Conservation (phyloP, 2,797 vertebrate species). For the Brachyrhaphis roseni region DNA sequence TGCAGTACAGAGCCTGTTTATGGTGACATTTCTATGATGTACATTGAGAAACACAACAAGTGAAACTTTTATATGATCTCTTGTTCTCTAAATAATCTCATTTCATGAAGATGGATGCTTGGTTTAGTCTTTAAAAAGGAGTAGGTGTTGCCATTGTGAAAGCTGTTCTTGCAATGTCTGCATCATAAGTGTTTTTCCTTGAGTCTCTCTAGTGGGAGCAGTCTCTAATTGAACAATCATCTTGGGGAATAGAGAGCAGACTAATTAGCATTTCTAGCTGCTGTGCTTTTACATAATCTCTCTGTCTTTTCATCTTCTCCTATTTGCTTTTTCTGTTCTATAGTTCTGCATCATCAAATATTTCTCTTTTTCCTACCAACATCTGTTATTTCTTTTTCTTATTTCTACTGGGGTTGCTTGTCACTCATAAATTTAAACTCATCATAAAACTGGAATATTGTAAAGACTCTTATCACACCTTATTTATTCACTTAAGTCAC, state of each 20-base stretch:
- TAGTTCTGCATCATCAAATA: conserved; percentile 15
- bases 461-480: not conserved
- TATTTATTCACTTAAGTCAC: not conserved
- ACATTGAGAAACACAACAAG: not conserved
- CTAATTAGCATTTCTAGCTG: conserved; percentile 75
- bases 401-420: conserved; percentile 16
- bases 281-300: conserved; percentile 43
- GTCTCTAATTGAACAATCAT: conserved; percentile 62
- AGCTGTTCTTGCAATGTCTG: not conserved
- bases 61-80: not conserved
- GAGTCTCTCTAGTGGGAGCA: conserved; percentile 29
- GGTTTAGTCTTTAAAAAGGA: not conserved
- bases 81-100: not conserved
- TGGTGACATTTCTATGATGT: not conserved
- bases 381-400: not conserved
- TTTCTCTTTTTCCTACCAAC: not conserved
- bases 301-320: conserved; percentile 34
- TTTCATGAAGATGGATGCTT: not conserved
- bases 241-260: conserved; percentile 63
- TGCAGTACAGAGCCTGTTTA: not conserved
- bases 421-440: conserved; percentile 4
- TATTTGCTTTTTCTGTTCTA: conserved; percentile 14
- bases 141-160: not conserved
- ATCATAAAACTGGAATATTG: not conserved
- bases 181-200: conserved; percentile 37